Evolutionary conservation across 1,140 invertebrate species (phyloP).

Genomic region (Phortica variegata): DNA sequence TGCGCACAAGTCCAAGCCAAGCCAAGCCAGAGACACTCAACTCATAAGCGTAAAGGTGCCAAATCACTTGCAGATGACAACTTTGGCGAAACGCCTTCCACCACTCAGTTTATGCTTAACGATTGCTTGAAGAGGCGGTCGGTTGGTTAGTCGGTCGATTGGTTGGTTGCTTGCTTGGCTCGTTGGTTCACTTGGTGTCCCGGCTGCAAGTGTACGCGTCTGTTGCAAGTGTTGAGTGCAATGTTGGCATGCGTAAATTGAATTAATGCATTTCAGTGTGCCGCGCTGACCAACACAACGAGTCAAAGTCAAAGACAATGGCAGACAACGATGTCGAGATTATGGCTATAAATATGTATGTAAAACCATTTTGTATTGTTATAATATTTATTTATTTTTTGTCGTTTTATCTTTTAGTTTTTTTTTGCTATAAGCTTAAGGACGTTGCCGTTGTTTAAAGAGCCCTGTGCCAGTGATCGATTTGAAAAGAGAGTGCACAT

Average conservation of each 20-base stretch:
- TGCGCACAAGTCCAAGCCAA: no score
- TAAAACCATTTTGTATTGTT: conserved; percentile 32
- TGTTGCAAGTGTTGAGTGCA: conserved; percentile 10
- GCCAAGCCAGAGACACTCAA: no score
- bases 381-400: conserved; percentile 38
- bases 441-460: conserved; percentile 12
- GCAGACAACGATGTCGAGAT: conserved; percentile 28
- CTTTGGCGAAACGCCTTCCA: conserved; percentile 35
- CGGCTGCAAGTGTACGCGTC: conserved; percentile 34
- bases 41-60: no score
- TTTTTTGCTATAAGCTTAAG: conserved; percentile 24
- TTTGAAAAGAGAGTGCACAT: not conserved
- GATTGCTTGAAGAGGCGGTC: not conserved
- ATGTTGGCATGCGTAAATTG: conserved; percentile 46
- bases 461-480: no score
- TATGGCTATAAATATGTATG: conserved; percentile 43
- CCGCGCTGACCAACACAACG: no score
- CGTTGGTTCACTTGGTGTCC: conserved; percentile 21
- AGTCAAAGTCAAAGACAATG: conserved; percentile 22
- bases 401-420: not conserved
- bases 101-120: not conserved
- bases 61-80: conserved; percentile 33
- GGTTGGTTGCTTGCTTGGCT: not conserved
- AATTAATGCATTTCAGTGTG: conserved; percentile 50
- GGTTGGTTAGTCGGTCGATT: not conserved